Conservation (phyloP, 2,888 invertebrate genomes). For the Heliconius cydno region DNA sequence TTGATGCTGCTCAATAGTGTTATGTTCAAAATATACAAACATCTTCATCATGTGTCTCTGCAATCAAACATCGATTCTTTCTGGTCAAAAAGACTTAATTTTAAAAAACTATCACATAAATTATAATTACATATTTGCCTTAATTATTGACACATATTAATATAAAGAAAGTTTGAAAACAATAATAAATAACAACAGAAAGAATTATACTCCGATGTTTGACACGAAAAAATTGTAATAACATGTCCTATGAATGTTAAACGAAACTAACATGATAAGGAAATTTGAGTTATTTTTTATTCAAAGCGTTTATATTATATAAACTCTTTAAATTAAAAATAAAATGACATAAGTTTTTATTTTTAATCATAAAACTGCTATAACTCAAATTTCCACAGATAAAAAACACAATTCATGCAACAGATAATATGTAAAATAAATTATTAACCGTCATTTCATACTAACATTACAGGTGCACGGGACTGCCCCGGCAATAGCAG, state of each 20-base stretch:
- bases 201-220: not conserved
- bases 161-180: too few species aligned
- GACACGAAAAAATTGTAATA: slow-evolving; percentile 8
- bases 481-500: slow-evolving; percentile 98
- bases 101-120: not conserved
- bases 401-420: not conserved
- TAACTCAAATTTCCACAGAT: slow-evolving; percentile 20
- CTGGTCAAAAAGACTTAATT: not conserved
- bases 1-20: not conserved
- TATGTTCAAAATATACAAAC: not conserved
- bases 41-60: not conserved
- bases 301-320: not conserved
- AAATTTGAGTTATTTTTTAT: slow-evolving; percentile 1
- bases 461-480: slow-evolving; percentile 91
- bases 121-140: not conserved
- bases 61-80: not conserved
- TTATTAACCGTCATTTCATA: not conserved
- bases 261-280: slow-evolving; percentile 4
- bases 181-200: not conserved
- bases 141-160: not conserved
- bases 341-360: not conserved
- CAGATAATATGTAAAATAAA: not conserved
- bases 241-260: slow-evolving; percentile 6
- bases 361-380: not conserved
- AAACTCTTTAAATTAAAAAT: not conserved